Evolutionary conservation across 2,797 vertebrate species (phyloP), one percentile per base, ranked within the genome.

Genomic region (Hydrocynus forskahlii): DNA sequence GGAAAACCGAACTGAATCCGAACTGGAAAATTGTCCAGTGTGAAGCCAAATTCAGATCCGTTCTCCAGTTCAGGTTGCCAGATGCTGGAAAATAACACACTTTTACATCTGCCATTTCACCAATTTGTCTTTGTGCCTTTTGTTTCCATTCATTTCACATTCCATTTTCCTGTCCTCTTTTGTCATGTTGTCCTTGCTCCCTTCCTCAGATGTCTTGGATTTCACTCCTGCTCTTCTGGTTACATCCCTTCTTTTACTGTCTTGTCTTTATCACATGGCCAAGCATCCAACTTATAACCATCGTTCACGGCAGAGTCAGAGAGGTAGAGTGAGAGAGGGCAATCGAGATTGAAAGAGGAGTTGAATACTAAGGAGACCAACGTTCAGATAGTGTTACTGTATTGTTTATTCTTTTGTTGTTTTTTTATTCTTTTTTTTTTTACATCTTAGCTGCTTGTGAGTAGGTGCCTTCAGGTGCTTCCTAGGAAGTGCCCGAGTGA

Each of bases 401-500:
- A n/a, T 75, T 64, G 8, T 67, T 48, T 3, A 23, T 25, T 2
- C 17, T 62, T 23, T 48, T 71, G 17, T 45, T 69, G 6, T 48
- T 35, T 35, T 35, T 35, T 35, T 3, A 4, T 3, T 35, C 4
- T 35, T 35, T 48, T 12, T 48, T 76, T 78, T 55, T 92, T 59
- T 84, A 81, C 68, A 88, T 79, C 76, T 83, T 89, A 93, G 89
- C 89, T 92, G 90, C 88, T 92, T 88, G 84, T 90, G 55, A 83
- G 91, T 89, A 91, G 93, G 89, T 94, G 92, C 92, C 93, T 93
- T 93, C 87, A 88, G 87, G 59, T 91, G 89, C 89, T 80, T 80
- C 70, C 50, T 80, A 75, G 69, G 69, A 64, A 72, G 73, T 63
- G 79, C 71, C 80, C 38, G 62, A 67, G 55, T 68, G 66, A 78